Percentiles rank a stretch among this genome's conserved stretches.
Conservation (phyloP, 2,113 vertebrate genomes). For the Antigone vipio region DNA sequence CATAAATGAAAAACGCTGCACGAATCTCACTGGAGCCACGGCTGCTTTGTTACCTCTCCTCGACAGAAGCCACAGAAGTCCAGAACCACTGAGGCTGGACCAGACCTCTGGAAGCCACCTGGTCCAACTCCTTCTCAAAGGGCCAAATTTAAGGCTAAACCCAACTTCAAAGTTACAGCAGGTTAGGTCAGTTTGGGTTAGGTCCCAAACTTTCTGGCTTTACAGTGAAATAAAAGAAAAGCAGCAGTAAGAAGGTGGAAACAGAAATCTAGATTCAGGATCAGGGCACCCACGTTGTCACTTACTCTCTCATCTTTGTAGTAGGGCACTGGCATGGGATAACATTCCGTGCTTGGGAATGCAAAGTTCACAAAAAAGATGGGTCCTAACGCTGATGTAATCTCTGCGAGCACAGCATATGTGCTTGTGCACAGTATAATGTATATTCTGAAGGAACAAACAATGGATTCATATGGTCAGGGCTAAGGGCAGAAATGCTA, state of each 20-base stretch:
- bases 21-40: fast-evolving
- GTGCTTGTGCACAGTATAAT: no score
- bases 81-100: not conserved
- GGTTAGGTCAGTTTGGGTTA: not conserved
- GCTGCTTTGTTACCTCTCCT: not conserved
- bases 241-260: not conserved
- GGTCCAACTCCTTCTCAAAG: not conserved
- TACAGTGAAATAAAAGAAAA: not conserved
- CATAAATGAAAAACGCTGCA: not conserved
- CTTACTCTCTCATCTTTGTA: not conserved
- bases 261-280: not conserved
- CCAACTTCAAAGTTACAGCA: not conserved
- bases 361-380: not conserved
- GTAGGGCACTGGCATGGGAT: not conserved
- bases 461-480: not conserved
- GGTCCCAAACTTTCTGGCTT: not conserved
- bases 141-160: not conserved
- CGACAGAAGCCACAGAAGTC: not conserved
- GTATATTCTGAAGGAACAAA: not conserved
- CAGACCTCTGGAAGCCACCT: not conserved
- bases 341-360: not conserved
- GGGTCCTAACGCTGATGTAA: not conserved
- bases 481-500: not conserved
- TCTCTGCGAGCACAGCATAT: not conserved
- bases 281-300: not conserved